phyloP scores from a whole-genome alignment of 2,888 invertebrate species.

The Nysson spinosus region DNA sequence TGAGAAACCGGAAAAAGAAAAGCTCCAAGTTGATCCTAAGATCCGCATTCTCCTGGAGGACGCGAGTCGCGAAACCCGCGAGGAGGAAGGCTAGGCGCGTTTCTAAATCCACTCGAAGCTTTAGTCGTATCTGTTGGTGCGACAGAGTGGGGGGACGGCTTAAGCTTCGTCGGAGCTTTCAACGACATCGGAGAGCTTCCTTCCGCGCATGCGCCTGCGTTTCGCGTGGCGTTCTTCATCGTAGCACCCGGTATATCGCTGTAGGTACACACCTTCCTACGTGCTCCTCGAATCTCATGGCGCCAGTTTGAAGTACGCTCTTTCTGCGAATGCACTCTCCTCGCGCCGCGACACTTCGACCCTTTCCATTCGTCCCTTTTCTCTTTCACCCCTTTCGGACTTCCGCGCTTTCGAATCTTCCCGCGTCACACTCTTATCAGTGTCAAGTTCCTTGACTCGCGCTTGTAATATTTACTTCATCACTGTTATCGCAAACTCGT shows the following conservation, averaged over 20 bases:
- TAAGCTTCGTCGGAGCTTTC: slow-evolving; percentile 44
- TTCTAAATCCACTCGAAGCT: slow-evolving; percentile 27
- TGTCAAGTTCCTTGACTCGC: no score
- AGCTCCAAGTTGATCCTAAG: no score
- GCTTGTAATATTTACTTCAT: no score
- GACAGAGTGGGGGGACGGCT: slow-evolving; percentile 23
- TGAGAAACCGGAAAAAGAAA: no score
- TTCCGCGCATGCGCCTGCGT: slow-evolving; percentile 57
- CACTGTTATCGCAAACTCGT: no score
- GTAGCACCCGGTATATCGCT: slow-evolving; percentile 61
- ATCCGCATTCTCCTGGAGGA: no score
- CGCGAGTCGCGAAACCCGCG: slow-evolving; percentile 1
- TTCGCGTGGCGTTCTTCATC: slow-evolving; percentile 41
- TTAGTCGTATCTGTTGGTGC: slow-evolving; percentile 24
- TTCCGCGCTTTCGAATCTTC: slow-evolving; percentile 19
- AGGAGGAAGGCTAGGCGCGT: neutral
- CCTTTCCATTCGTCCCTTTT: neutral
- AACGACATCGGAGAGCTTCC: slow-evolving; percentile 33
- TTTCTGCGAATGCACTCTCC: slow-evolving; percentile 74
- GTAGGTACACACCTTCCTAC: slow-evolving; percentile 67
- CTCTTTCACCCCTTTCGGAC: neutral
- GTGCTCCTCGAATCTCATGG: slow-evolving; percentile 71
- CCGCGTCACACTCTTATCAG: no score
- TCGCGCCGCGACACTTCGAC: slow-evolving; percentile 30
- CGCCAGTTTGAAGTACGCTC: slow-evolving; percentile 77